Conservation (phyloP, 2,113 vertebrate genomes). For the Pelusios castaneus region DNA sequence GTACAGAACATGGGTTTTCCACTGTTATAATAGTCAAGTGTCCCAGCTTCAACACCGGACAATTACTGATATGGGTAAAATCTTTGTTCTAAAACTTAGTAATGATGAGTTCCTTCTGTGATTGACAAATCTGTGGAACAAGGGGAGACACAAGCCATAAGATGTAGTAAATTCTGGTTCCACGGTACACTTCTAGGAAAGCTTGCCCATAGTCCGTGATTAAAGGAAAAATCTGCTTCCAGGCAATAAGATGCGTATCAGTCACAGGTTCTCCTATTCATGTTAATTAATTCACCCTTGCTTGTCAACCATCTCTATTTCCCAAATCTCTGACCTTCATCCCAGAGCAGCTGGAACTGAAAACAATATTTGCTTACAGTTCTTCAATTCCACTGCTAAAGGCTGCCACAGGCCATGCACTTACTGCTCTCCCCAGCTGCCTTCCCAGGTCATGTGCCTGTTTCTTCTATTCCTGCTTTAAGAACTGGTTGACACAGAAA, state of each 20-base stretch:
- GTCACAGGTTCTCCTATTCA: not conserved
- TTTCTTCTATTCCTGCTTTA: not conserved
- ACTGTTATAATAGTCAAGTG: not conserved
- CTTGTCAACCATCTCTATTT: not conserved
- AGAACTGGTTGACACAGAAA: not conserved
- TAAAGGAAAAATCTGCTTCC: not conserved
- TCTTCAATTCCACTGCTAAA: not conserved
- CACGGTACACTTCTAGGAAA: not conserved
- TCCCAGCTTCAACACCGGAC: not conserved
- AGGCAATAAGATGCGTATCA: not conserved
- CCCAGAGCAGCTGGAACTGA: not conserved
- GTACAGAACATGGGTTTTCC: not conserved
- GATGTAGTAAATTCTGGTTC: not conserved
- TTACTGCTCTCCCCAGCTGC: not conserved
- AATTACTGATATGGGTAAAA: not conserved
- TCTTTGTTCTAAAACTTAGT: not conserved
- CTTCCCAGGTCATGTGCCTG: not conserved
- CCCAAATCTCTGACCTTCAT: not conserved
- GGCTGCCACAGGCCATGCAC: not conserved
- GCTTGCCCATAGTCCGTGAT: not conserved
- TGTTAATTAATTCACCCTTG: not conserved
- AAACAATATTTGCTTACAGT: not conserved
- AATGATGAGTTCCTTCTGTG: not conserved
- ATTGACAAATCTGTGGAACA: not conserved
- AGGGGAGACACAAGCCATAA: rapidly evolving